A percentile compares a stretch with the other conserved stretches of the same genome.
Conservation (phyloP, 2,797 vertebrate species). For the Pseudocheirus occidentalis region DNA sequence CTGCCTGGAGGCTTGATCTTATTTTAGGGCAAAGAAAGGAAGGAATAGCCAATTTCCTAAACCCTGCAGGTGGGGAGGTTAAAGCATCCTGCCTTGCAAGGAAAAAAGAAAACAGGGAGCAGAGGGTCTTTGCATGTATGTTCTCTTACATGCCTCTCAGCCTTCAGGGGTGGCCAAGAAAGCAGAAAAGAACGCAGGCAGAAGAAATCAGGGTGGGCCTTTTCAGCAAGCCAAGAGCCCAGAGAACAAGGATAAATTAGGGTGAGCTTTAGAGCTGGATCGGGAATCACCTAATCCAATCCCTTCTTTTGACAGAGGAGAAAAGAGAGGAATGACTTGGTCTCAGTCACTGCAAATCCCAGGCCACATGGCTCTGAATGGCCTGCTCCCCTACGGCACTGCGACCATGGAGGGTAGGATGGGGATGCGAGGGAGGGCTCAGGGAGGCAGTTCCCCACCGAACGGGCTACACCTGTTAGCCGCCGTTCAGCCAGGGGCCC, state of each 20-base stretch:
- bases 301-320: background rate
- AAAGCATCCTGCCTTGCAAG: background rate
- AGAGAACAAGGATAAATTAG: background rate
- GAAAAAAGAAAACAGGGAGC: background rate
- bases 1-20: slow-evolving; percentile 26
- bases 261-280: background rate
- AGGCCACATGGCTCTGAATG: background rate
- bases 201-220: background rate
- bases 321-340: background rate
- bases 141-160: background rate
- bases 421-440: background rate
- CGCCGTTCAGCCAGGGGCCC: background rate
- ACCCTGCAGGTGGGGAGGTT: slow-evolving; percentile 19
- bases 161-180: background rate
- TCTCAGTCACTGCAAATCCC: background rate
- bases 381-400: background rate
- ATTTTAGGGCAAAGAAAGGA: slow-evolving; percentile 18
- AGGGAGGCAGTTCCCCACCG: background rate
- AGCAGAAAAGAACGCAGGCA: background rate
- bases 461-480: background rate
- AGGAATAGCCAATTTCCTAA: background rate
- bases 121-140: background rate
- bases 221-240: background rate
- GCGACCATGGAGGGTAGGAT: background rate
- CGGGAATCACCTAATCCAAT: background rate